phyloP scores from a whole-genome alignment of 1,140 invertebrate genomes.

The Camponotus floridanus region DNA sequence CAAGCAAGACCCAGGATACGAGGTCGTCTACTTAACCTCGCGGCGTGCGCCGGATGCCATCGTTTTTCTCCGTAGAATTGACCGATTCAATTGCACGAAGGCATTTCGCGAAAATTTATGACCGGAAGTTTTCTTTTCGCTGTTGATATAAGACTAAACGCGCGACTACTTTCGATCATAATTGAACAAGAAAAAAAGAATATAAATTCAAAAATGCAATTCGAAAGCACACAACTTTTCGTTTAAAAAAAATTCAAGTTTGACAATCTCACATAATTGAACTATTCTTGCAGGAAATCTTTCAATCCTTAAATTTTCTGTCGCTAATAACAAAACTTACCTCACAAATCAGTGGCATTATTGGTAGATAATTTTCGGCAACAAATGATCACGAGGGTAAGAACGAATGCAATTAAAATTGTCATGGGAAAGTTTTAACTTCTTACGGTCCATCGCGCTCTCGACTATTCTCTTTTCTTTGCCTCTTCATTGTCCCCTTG shows the following conservation, averaged over 20 bases:
- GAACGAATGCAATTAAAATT: constrained; percentile 83
- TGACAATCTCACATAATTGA: neutral
- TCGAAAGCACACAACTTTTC: too few species aligned
- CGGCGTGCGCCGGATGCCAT: constrained; percentile 82
- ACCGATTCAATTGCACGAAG: constrained; percentile 75
- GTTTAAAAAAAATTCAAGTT: neutral
- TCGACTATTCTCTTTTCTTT: constrained; percentile 72
- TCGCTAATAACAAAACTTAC: neutral
- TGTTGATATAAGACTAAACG: neutral
- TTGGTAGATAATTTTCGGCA: constrained; percentile 73
- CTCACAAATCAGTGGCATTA: constrained; percentile 30
- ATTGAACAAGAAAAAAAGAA: neutral
- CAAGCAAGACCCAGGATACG: constrained; percentile 81
- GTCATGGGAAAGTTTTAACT: constrained; percentile 84
- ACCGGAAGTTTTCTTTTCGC: neutral
- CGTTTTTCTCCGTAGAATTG: constrained; percentile 80
- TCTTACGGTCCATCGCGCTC: constrained; percentile 83
- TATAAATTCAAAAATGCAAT: neutral
- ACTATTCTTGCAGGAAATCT: neutral
- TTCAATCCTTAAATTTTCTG: neutral
- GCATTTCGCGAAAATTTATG: constrained; percentile 68
- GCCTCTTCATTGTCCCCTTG: constrained; percentile 77
- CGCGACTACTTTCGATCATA: neutral
- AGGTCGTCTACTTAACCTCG: constrained; percentile 80
- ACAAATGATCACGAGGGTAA: constrained; percentile 77